Evolutionary conservation across 2,888 invertebrate species (phyloP), one percentile per base, ranked within the genome.

Genomic region (Globia sparganii): DNA sequence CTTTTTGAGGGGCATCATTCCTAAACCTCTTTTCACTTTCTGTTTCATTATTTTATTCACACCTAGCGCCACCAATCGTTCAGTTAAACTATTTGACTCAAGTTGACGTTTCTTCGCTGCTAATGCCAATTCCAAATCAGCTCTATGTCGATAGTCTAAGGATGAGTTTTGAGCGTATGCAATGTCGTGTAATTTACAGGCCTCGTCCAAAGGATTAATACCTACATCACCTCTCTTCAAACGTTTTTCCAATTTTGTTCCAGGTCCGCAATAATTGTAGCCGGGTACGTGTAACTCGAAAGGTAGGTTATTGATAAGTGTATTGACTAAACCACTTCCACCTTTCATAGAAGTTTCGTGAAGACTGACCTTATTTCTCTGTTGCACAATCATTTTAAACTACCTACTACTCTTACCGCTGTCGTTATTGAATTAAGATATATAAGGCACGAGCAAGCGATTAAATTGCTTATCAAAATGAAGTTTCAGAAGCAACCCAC

Each of bases 191-290:
- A 31, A 59, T 59, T 59, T 59, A 31, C 74, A 74, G 40, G 61
- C 67, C n/a, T 74, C 74, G 34, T 74, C 74, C 68, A 75, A 70
- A 28, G 70, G 75, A 70, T 75, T 75, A 72, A 68, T 68, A 56
- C 68, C 68, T 21, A 68, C 68, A 56, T 68, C 37, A 68, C 68
- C 68, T 68, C 68, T 53, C 53, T 68, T 68, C n/a, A 68, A 68
- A 25, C 68, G 53, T 68, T 68, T 68, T 68, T 68, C 68, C 68
- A 68, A 56, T 53, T 68, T 68, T 68, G 53, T 49, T 49, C 49
- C 49, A 21, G 21, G 49, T 21, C 49, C 49, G 4, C 49, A 49
- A 49, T 8, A 49, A 49, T 49, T 49, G 49, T 49, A 25, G 25
- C 49, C 49, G 49, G 49, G 25, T 6, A 49, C 49, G 49, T 49